A percentile compares a stretch with the other conserved stretches of the same genome.
phyloP scores from a whole-genome alignment of 2,888 invertebrate species.

The Aleiodes testaceus region DNA sequence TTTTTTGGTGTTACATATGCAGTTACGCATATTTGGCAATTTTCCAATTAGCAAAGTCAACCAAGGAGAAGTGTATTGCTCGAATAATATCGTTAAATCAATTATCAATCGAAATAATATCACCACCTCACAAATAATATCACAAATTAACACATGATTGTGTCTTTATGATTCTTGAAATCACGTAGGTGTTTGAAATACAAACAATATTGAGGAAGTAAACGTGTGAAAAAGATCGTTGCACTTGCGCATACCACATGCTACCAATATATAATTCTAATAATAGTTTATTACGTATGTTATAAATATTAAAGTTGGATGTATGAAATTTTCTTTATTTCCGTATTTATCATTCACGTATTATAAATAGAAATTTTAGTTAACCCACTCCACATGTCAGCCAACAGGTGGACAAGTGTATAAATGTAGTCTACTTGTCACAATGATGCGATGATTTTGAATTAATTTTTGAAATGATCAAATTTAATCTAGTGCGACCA shows the following conservation, averaged over 20 bases:
- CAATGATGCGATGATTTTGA: neutral
- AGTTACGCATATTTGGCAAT: slow-evolving; percentile 4
- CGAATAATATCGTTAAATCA: neutral
- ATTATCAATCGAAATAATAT: neutral
- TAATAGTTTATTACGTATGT: slow-evolving; percentile 19
- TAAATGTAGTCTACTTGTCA: slow-evolving; percentile 40
- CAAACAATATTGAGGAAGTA: slow-evolving; percentile 14
- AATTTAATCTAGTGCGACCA: neutral
- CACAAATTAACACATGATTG: slow-evolving; percentile 3
- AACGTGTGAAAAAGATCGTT: slow-evolving; percentile 19
- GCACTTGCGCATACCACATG: slow-evolving; percentile 20
- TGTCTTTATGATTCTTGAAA: neutral
- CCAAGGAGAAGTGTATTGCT: neutral
- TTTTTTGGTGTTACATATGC: neutral
- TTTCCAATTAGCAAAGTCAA: slow-evolving; percentile 4
- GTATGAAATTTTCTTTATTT: slow-evolving; percentile 23
- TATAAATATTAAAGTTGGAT: slow-evolving; percentile 5
- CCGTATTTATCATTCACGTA: slow-evolving; percentile 6
- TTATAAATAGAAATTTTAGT: slow-evolving; percentile 23
- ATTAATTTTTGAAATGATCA: slow-evolving; percentile 13
- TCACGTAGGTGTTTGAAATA: neutral
- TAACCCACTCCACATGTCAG: slow-evolving; percentile 3
- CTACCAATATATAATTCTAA: slow-evolving; percentile 2
- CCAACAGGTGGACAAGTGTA: slow-evolving; percentile 59
- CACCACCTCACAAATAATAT: neutral